Evolutionary conservation across 2,888 invertebrate species (phyloP).

Genomic region (Mantis religiosa): DNA sequence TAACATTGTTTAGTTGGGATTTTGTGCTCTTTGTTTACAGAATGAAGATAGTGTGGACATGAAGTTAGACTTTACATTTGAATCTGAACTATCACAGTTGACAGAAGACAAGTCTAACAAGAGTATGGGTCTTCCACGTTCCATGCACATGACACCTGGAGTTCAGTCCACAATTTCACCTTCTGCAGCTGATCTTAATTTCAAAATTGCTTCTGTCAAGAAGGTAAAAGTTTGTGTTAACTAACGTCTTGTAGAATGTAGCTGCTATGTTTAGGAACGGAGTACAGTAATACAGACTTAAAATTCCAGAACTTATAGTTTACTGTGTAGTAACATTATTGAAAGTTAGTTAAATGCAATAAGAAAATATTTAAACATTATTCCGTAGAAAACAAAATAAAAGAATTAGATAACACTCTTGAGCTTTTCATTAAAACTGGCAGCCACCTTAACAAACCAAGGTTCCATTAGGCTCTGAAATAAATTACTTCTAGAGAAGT

Average conservation of each 20-base stretch:
- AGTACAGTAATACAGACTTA: too few relatives aligned
- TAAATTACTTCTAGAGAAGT: too few relatives aligned
- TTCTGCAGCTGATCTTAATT: conserved; percentile 83
- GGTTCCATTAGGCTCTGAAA: too few relatives aligned
- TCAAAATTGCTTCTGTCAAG: conserved; percentile 92
- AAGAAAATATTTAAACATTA: not conserved
- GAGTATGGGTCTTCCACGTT: conserved; percentile 50
- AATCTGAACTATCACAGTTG: conserved; percentile 72
- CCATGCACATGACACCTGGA: conserved; percentile 57
- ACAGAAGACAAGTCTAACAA: conserved; percentile 66
- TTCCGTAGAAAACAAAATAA: too few relatives aligned
- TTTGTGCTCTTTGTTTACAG: conserved; percentile 17
- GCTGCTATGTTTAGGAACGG: too few relatives aligned
- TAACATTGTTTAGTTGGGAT: too few relatives aligned
- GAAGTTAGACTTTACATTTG: conserved; percentile 88
- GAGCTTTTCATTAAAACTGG: not conserved
- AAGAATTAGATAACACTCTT: too few relatives aligned
- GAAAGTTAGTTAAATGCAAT: not conserved
- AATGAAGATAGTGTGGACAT: conserved; percentile 77
- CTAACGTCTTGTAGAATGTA: not conserved
- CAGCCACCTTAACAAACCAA: too few relatives aligned
- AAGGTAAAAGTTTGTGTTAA: conserved; percentile 48
- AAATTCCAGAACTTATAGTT: too few relatives aligned
- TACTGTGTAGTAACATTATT: too few relatives aligned
- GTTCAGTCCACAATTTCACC: conserved; percentile 71